These are phyloP conservation scores for Erethizon dorsatum DNA, from an alignment of 2,797 vertebrate genomes.

Conservation along the genomic window DNA sequence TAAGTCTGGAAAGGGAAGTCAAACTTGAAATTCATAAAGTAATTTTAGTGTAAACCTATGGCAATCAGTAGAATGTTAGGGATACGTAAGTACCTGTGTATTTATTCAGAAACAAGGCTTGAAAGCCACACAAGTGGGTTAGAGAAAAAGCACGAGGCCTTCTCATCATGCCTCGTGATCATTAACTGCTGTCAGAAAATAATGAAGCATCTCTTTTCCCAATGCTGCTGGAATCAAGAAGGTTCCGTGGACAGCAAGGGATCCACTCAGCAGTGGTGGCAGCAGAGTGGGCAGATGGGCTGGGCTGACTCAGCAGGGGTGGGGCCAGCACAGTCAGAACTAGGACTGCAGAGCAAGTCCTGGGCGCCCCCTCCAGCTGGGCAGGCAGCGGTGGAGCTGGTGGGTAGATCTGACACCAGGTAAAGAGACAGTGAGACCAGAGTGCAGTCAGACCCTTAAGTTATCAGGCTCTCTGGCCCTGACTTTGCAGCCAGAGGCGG, in stretches of 20 bases:
- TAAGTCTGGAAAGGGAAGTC: background rate
- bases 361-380: background rate
- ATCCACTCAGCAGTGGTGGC: accelerated
- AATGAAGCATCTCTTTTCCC: background rate
- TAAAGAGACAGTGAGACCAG: background rate
- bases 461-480: no score
- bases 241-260: background rate
- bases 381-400: background rate
- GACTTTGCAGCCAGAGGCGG: background rate
- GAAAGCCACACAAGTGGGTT: background rate
- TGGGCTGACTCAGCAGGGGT: background rate
- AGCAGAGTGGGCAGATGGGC: background rate
- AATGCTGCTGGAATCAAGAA: background rate
- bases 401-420: background rate
- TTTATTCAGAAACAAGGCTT: background rate
- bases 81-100: background rate
- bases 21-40: background rate
- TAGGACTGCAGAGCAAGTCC: background rate
- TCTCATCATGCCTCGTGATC: background rate
- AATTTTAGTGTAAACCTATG: background rate
- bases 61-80: background rate
- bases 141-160: background rate
- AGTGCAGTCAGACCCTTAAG: no score
- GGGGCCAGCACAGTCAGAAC: background rate
- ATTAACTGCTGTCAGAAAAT: background rate